Percentiles rank a stretch among this genome's conserved stretches.
Evolutionary conservation across 1,140 invertebrate species (phyloP).

Genomic region (Brachionus asplanchnoidis): DNA sequence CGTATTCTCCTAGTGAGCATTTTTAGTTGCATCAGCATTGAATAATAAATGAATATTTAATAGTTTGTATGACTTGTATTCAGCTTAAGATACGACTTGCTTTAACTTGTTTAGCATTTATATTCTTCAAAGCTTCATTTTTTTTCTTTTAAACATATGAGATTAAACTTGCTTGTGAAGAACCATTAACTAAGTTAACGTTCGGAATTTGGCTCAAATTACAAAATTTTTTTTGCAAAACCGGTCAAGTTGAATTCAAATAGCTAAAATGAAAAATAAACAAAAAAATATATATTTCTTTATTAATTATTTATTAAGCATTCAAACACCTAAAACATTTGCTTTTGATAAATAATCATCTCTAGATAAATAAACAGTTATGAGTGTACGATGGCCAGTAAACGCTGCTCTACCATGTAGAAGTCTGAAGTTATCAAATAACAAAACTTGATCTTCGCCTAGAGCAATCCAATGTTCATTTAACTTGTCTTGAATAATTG

Average conservation of each 20-base stretch:
- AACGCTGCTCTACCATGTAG: constrained; percentile 67
- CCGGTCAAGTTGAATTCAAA: neutral
- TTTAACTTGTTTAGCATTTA: neutral
- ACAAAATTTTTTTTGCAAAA: neutral
- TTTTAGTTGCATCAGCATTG: neutral
- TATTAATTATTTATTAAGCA: neutral
- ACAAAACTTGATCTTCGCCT: constrained; percentile 64
- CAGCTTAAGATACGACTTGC: neutral
- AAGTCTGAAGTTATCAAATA: constrained; percentile 71
- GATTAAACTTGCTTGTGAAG: neutral
- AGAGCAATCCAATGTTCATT: constrained; percentile 64
- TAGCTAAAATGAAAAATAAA: neutral
- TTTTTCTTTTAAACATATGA: neutral
- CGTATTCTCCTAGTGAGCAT: neutral
- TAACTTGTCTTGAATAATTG: constrained; percentile 58
- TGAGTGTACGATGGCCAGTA: constrained; percentile 53
- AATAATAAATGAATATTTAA: constrained; percentile 6
- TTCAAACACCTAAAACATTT: neutral
- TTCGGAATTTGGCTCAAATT: neutral
- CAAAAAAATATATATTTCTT: neutral
- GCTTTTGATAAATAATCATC: constrained; percentile 34
- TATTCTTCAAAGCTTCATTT: neutral
- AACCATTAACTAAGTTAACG: neutral
- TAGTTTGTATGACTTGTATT: neutral
- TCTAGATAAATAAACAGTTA: constrained; percentile 19